Evolutionary conservation across 2,797 vertebrate genomes (phyloP).

Genomic region (Myiothlypis chrysogaster): DNA sequence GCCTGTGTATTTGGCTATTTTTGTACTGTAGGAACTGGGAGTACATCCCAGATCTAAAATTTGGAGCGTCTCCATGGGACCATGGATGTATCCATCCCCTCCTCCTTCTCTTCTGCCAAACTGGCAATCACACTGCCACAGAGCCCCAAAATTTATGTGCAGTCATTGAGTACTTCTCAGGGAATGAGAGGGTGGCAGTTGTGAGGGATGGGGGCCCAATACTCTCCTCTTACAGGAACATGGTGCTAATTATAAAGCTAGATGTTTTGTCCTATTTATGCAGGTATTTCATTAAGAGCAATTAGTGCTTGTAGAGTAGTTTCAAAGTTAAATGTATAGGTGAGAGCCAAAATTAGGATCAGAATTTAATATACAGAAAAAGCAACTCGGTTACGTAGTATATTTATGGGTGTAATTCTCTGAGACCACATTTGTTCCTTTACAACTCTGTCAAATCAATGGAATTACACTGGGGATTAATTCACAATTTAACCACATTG

Average conservation of each 20-base stretch:
- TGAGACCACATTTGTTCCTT: neutral
- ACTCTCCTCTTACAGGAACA: neutral
- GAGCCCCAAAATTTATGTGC: neutral
- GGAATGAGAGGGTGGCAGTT: neutral
- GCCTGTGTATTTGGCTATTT: neutral
- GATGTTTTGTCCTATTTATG: neutral
- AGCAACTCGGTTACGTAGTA: slow-evolving; percentile 26
- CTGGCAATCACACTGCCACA: accelerated
- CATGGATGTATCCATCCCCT: neutral
- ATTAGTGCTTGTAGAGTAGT: neutral
- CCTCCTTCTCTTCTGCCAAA: neutral
- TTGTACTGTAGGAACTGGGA: neutral
- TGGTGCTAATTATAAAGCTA: neutral
- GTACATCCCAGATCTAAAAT: neutral
- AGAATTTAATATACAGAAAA: slow-evolving; percentile 43
- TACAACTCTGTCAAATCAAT: neutral
- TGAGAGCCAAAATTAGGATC: neutral
- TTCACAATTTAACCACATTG: slow-evolving; percentile 57
- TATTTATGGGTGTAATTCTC: slow-evolving; percentile 25
- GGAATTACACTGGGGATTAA: slow-evolving; percentile 40
- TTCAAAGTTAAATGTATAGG: neutral
- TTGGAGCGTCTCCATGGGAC: neutral
- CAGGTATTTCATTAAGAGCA: neutral
- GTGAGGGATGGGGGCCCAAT: neutral
- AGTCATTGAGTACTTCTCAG: neutral